Evolutionary conservation across 2,888 invertebrate genomes (phyloP).

Genomic region (Agrochola lychnidis): DNA sequence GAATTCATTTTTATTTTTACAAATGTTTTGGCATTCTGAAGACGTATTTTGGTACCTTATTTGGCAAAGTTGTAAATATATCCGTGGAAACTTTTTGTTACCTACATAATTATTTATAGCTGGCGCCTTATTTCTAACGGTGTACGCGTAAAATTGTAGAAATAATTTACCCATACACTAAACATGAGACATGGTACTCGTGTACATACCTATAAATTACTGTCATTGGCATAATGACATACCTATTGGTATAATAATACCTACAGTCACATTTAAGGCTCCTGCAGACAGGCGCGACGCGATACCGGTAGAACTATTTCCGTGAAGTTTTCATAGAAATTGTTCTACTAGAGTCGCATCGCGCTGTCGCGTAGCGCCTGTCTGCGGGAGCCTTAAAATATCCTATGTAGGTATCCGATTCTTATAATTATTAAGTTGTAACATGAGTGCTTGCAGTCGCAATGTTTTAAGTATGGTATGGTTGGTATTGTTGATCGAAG

Average conservation of each 20-base stretch:
- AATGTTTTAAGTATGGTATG: too few relatives aligned
- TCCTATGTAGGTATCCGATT: too few relatives aligned
- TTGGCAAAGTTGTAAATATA: slow-evolving; percentile 45
- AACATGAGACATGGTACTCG: slow-evolving; percentile 24
- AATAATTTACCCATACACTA: slow-evolving; percentile 37
- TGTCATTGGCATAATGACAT: slow-evolving; percentile 38
- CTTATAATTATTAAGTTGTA: not conserved
- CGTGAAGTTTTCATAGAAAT: too few relatives aligned
- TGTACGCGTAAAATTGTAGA: slow-evolving; percentile 27
- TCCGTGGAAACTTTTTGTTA: slow-evolving; percentile 18
- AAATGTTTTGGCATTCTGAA: slow-evolving; percentile 43
- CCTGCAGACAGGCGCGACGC: too few relatives aligned
- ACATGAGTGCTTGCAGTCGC: too few relatives aligned
- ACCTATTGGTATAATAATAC: slow-evolving; percentile 9
- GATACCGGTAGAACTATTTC: too few relatives aligned
- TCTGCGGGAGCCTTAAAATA: not conserved
- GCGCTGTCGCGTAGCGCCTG: too few relatives aligned
- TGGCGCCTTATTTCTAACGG: slow-evolving; percentile 46
- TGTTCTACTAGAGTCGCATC: too few relatives aligned
- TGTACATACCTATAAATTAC: slow-evolving; percentile 41
- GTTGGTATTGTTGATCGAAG: too few relatives aligned
- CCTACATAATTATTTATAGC: slow-evolving; percentile 35
- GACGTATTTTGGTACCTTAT: slow-evolving; percentile 25
- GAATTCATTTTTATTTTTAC: slow-evolving; percentile 17
- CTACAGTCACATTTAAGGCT: too few relatives aligned